Percentiles rank a stretch among this genome's conserved stretches.
Conservation (phyloP, 2,113 vertebrate genomes). For the Nibea coibor region DNA sequence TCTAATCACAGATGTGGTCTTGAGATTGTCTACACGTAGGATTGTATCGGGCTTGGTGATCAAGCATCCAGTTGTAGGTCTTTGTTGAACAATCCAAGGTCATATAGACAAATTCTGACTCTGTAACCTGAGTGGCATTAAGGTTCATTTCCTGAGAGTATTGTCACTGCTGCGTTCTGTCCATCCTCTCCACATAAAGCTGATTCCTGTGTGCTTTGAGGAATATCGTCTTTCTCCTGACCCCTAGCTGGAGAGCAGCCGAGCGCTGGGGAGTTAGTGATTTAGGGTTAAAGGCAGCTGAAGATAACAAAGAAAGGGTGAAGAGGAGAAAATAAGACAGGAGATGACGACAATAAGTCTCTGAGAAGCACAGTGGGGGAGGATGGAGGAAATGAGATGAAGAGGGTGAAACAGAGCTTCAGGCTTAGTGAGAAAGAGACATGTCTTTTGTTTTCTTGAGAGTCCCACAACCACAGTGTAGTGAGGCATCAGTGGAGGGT, state of each 20-base stretch:
- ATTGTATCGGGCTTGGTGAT: slow-evolving; percentile 9
- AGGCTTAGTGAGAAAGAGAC: slow-evolving; percentile 5
- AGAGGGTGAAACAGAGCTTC: slow-evolving; percentile 25
- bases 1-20: slow-evolving; percentile 17
- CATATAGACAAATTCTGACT: slow-evolving; percentile 4
- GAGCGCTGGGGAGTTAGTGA: slow-evolving; percentile 16
- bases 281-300: slow-evolving; percentile 41
- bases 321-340: slow-evolving; percentile 5
- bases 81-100: slow-evolving; percentile 1
- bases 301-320: slow-evolving; percentile 32
- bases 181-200: neutral
- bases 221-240: slow-evolving; percentile 41
- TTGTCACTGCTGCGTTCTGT: neutral
- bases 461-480: slow-evolving; percentile 2
- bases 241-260: slow-evolving; percentile 36
- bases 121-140: neutral
- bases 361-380: slow-evolving; percentile 14
- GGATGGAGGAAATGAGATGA: slow-evolving; percentile 24
- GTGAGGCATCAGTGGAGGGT: slow-evolving; percentile 2
- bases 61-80: slow-evolving; percentile 24
- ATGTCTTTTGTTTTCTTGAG: slow-evolving; percentile 20
- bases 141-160: slow-evolving; percentile 13
- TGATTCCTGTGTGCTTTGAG: slow-evolving; percentile 9
- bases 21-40: neutral
- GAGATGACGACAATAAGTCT: slow-evolving; percentile 16